Evolutionary conservation across 2,113 vertebrate species (phyloP).

Genomic region (Brienomyrus brachyistius): DNA sequence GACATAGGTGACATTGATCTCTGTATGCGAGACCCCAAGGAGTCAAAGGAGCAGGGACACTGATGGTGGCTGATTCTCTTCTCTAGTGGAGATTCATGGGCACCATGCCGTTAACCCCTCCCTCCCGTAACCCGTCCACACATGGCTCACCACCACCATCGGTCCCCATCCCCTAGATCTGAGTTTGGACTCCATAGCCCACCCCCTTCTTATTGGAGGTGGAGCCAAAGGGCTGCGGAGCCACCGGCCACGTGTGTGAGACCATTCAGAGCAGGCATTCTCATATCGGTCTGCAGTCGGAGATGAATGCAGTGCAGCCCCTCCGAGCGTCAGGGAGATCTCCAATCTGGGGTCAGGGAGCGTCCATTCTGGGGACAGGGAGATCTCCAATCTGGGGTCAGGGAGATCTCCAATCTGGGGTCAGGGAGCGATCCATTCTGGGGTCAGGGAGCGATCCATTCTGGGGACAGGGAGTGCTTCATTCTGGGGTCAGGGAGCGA

Average conservation of each 20-base stretch:
- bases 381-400: too few relatives aligned
- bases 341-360: background rate
- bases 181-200: background rate
- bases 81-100: too few relatives aligned
- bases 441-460: background rate
- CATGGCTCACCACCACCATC: background rate
- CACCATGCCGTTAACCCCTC: background rate
- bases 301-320: background rate
- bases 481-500: background rate
- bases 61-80: too few relatives aligned
- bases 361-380: too few relatives aligned
- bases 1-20: background rate
- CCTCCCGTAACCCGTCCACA: background rate
- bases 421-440: background rate
- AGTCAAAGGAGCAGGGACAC: too few relatives aligned
- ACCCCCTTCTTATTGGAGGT: conserved; percentile 29
- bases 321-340: background rate
- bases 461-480: background rate
- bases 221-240: conserved; percentile 22
- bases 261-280: conserved; percentile 20
- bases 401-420: background rate
- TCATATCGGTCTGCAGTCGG: background rate
- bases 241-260: conserved; percentile 14
- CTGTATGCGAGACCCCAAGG: background rate
- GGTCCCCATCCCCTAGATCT: background rate